These are phyloP conservation scores for Polypterus senegalus DNA, from an alignment of 2,113 vertebrate species.

Conservation along the genomic window DNA sequence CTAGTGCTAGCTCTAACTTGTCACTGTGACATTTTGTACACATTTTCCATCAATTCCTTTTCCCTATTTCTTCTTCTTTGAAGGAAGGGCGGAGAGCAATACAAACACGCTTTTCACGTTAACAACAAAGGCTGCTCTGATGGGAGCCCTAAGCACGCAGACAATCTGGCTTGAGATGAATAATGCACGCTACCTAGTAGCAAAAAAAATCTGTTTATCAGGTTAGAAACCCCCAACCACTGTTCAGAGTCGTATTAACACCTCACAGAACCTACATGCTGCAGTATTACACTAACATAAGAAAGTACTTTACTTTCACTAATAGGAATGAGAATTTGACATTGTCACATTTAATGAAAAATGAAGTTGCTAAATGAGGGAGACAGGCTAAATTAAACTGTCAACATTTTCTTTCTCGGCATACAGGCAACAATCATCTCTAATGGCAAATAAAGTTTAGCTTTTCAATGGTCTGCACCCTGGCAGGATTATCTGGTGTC, in stretches of 20 bases:
- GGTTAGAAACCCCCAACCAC: neutral
- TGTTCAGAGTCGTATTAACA: neutral
- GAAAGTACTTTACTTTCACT: neutral
- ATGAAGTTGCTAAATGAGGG: neutral
- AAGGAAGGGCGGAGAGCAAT: too few species aligned
- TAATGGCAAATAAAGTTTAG: slow-evolving; percentile 2
- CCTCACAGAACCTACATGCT: neutral
- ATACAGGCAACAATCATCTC: slow-evolving; percentile 3
- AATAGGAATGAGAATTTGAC: slow-evolving; percentile 1
- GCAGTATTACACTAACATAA: neutral
- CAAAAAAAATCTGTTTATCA: too few species aligned
- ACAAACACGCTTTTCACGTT: too few species aligned
- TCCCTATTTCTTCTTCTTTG: too few species aligned
- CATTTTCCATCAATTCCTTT: too few species aligned
- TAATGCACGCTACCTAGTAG: too few species aligned
- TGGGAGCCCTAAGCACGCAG: too few species aligned
- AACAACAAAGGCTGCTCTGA: too few species aligned
- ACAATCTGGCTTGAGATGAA: too few species aligned
- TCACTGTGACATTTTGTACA: too few species aligned
- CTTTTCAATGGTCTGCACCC: neutral
- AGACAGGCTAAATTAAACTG: slow-evolving; percentile 4
- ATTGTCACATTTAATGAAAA: slow-evolving; percentile 1
- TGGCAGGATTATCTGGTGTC: neutral
- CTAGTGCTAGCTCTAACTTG: too few species aligned
- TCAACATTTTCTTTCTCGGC: slow-evolving; percentile 1